A percentile compares a stretch with the other conserved stretches of the same genome.
These are phyloP conservation scores for Bolborhynchus lineola DNA, from an alignment of 2,113 vertebrate species.

Conservation along the genomic window DNA sequence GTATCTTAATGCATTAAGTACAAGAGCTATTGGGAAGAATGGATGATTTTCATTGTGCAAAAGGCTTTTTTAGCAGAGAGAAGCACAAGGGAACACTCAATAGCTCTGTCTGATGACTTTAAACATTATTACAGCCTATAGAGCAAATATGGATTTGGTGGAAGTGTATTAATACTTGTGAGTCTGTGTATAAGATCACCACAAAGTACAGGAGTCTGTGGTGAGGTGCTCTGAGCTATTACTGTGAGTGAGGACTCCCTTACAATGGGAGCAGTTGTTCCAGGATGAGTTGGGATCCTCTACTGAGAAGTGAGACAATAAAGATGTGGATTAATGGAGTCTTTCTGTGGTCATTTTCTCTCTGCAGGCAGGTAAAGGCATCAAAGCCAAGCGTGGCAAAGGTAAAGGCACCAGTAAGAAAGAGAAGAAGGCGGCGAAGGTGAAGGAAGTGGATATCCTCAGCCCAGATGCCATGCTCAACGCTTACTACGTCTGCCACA, in stretches of 20 bases:
- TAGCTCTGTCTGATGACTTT: not conserved
- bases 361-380: conserved; percentile 72
- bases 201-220: too few species aligned
- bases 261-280: not conserved
- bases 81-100: not conserved
- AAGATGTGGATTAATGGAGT: not conserved
- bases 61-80: not conserved
- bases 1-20: not conserved
- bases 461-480: conserved; percentile 84
- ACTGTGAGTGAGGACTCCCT: rapidly evolving
- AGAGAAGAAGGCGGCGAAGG: conserved; percentile 33
- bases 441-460: conserved; percentile 74
- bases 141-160: not conserved
- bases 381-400: conserved; percentile 65
- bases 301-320: not conserved
- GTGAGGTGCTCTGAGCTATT: not conserved
- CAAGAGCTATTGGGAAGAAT: not conserved
- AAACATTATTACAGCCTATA: not conserved
- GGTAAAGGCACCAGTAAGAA: conserved; percentile 49
- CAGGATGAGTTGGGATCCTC: not conserved
- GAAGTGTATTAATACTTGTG: not conserved
- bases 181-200: not conserved
- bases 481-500: conserved; percentile 85
- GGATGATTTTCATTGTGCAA: not conserved
- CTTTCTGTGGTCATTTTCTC: not conserved